Base-by-base conservation (phyloP, 2,113 vertebrate species). In the Lonchura striata region DNA sequence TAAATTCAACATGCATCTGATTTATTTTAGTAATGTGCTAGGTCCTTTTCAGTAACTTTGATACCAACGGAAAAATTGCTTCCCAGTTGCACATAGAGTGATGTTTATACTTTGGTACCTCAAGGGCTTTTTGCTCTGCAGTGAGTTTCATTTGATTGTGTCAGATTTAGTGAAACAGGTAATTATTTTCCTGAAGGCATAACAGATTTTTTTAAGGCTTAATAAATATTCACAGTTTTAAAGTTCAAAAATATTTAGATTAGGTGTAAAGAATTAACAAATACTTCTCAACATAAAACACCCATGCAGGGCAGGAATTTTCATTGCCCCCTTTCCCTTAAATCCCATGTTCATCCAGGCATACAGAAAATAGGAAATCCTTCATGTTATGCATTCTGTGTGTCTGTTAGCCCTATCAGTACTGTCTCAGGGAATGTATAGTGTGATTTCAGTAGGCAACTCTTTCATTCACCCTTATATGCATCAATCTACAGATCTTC, bases 101-200 rank as follows among this genome's bases (percentile, higher is more conserved):
- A 56, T 93, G 41, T 63, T 92, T 94, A 94, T 50, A 83, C 90
- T 59, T 72, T 54, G 70, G 25, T 84, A 80, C 88, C 50, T 92
- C 83, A 83, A 75, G 65, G 92, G 78, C 13, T 85, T 96, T 92
- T 81, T 74, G 46, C 77, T 61, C 47, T 84, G 50, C 63, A 80
- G 30, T 47, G 53, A 79, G 24, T 84, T 95, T 90, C 74, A 82
- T 95, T 90, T 66, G 50, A 91, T 90, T 82, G 65, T 92, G 83
- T 92, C 74, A 87, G 47, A 84, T 86, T 84, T 74, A 94, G 75
- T 60, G 72, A 94, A 97, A 95, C 56, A 82, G 66, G 85, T 93
- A 89, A 96, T 95, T 96, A 76, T 90, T 96, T 94, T 95, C 86
- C 42, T 86, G 79, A 76, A 87, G 72, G 83, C 52, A 63, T 70